Base-by-base conservation (phyloP, 2,888 invertebrate genomes). In the Ochlodes sylvanus region DNA sequence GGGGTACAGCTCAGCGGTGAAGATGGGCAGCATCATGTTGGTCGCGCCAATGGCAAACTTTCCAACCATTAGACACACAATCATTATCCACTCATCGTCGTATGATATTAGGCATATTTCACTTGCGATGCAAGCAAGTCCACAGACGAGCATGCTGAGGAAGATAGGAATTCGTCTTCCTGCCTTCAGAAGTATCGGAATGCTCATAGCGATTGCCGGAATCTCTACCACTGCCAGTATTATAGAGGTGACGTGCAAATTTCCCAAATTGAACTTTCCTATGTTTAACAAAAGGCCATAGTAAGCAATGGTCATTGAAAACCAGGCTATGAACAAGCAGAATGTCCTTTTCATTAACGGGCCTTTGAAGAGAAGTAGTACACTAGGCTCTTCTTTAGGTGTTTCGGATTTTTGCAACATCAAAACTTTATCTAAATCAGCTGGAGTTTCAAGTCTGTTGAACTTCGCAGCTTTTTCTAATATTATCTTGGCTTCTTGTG, bases 21-120 rank as follows among this genome's bases (percentile, higher is more conserved):
- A 96, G 34, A 96, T 95, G 0, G 97, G 97, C 92, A 97, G 93
- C 77, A 97, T 96, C 79, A 96, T 97, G 78, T 97, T 97, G 19
- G 96, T 96, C 0, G 96, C 95, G 50, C 96, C 96, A 63, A 97
- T 96, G 32, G 96, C 95, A 77, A 97, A 97, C 89, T 97, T 97
- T 79, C 97, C 97, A 70, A 96, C 94, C 96, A 97, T 96, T 55
- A 96, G 94, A 74, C 96, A 94, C n/a, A 95, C 94, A 52, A 96
- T 95, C 85, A 95, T 95, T 57, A 96, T 81, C 96, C 96, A 96
- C 57, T 95, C 94, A 27, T 95, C 85, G 74, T 94, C 81, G 50
- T 92, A 89, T 3, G 94, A 88, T 69, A 94, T 87, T 65, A 94
- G 92, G 17, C 94, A 90, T 44, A 95, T 76, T 69, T 94, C 92